phyloP scores from a whole-genome alignment of 1,140 invertebrate genomes.

The Drosophila chauvacae region DNA sequence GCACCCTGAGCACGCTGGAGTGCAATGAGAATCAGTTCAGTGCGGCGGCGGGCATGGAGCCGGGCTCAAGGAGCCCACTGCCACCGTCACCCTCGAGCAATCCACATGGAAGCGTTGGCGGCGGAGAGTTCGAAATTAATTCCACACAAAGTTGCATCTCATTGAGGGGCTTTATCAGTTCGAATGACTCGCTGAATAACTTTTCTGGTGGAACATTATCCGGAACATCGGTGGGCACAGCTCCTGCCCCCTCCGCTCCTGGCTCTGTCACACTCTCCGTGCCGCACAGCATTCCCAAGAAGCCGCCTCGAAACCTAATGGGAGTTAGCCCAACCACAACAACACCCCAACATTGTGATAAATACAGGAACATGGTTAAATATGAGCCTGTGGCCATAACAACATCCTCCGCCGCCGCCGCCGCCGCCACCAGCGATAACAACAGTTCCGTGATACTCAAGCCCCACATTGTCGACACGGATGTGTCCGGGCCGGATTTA shows the following conservation, averaged over 20 bases:
- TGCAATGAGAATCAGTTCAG: conserved; percentile 91
- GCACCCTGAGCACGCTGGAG: conserved; percentile 86
- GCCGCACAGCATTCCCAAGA: conserved; percentile 76
- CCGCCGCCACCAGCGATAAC: conserved; percentile 28
- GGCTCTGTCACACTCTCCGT: conserved; percentile 36
- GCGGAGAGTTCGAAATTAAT: conserved; percentile 66
- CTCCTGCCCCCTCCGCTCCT: background rate
- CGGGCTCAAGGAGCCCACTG: conserved; percentile 90
- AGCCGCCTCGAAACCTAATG: conserved; percentile 77
- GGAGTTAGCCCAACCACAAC: conserved; percentile 37
- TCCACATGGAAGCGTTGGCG: conserved; percentile 70
- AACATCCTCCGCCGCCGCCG: conserved; percentile 57
- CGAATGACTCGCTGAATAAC: conserved; percentile 79
- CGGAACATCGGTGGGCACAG: background rate
- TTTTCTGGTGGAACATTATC: conserved; percentile 31
- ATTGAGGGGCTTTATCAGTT: conserved; percentile 73
- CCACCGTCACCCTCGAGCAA: conserved; percentile 88
- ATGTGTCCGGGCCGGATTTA: background rate
- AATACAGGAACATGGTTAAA: conserved; percentile 78
- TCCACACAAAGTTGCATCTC: conserved; percentile 74
- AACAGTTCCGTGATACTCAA: conserved; percentile 75
- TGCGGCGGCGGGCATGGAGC: conserved; percentile 89
- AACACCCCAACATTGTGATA: conserved; percentile 64
- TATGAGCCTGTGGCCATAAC: conserved; percentile 83
- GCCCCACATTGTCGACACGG: conserved; percentile 29